Evolutionary conservation across 53 echinoderm and acorn worm species (phyloP), one percentile per base, ranked within the genome.

Genomic region (Patiria pectinifera): DNA sequence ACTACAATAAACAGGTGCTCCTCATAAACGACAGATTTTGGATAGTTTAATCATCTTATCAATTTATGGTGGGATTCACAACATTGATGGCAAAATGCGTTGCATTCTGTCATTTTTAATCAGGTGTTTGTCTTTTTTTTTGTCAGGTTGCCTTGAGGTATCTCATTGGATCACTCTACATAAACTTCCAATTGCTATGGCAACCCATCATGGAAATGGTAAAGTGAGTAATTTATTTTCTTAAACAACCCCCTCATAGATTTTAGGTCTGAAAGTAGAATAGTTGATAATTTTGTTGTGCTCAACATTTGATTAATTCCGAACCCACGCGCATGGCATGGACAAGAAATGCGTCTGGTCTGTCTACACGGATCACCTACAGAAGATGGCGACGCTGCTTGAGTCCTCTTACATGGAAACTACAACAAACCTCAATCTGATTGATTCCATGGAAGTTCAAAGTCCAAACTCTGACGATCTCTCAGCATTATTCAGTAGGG

Each of bases 151-250:
- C 99, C 12, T 81, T 99, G 85, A 84, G 94, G 49, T 99, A 91
- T 80, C 94, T 99, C 61, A 49, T 99, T 10, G 94, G 99, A 15
- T 86, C 85, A 45, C 93, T 99, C 15, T 97, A 97, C 93, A 91
- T 94, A 23, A 99, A 99, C 91, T 94, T 99, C 45, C 95, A 97
- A 92, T 93, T 96, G 78, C 85, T 99, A 80, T 97, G 99, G 97
- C 95, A 97, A 85, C 97, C 99, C 89, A 91, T 93, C 58, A 92
- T 87, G 47, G 94, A 97, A 24, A 87, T 95, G 5, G 96, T 99
- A 89, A 99, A 95, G 99, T 99, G 79, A 94, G 99, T 93, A 86
- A 15, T 2, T 78, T 48, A 2, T 11, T 69, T 72, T 66, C 58
- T 26, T 83, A 23, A 74, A 74, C 8, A 23, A 53, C 53, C 53